phyloP scores from a whole-genome alignment of 2,113 vertebrate species.

The Cranoglanis bouderius region DNA sequence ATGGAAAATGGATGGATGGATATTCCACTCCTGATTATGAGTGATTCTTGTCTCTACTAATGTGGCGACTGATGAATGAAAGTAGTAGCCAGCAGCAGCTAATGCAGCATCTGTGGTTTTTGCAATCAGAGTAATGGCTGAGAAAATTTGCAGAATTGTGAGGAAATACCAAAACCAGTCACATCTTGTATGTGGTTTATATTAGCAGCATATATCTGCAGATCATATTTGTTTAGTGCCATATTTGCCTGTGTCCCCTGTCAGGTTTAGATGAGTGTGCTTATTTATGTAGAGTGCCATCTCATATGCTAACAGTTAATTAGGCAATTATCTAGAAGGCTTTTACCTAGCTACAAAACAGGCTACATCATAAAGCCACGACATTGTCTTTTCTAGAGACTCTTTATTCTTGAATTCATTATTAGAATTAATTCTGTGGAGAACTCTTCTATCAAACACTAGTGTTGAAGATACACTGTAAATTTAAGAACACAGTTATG shows the following conservation, averaged over 20 bases:
- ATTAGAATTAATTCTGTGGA: background rate
- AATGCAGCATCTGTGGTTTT: background rate
- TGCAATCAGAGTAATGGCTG: background rate
- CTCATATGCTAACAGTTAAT: slow-evolving; percentile 16
- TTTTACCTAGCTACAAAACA: background rate
- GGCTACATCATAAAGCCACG: slow-evolving; percentile 9
- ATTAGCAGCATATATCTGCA: background rate
- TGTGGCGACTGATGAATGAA: background rate
- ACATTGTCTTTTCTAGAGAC: slow-evolving; percentile 7
- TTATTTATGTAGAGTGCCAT: slow-evolving; percentile 19
- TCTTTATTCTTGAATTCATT: background rate
- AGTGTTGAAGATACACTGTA: background rate
- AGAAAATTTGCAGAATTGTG: background rate
- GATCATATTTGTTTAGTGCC: background rate
- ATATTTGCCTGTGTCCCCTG: background rate
- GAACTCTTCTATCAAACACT: background rate
- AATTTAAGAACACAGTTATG: background rate
- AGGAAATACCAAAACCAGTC: background rate
- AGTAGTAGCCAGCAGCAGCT: background rate
- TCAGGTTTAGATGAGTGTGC: background rate
- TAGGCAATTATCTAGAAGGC: slow-evolving; percentile 13
- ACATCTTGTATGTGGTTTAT: background rate
- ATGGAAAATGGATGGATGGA: background rate
- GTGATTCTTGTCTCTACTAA: background rate
- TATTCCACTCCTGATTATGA: background rate